These are phyloP conservation scores for Dasysyrphus tricinctus DNA, from an alignment of 2,888 invertebrate genomes.

Conservation along the genomic window DNA sequence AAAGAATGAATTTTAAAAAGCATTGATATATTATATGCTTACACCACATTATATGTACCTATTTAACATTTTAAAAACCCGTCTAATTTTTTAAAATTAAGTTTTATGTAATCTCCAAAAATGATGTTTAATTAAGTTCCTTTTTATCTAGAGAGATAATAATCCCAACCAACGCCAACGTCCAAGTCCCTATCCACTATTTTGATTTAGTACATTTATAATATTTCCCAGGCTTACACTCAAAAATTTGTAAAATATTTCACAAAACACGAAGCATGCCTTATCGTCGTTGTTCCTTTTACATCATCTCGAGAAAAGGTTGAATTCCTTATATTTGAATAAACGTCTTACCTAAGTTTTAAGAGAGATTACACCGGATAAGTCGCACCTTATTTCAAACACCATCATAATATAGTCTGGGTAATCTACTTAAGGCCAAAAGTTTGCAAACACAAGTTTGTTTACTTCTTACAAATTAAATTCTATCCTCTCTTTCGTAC, in stretches of 20 bases:
- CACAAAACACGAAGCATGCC: background rate
- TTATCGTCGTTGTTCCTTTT: background rate
- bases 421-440: constrained; percentile 54
- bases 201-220: background rate
- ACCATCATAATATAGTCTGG: background rate
- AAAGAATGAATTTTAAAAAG: too few species aligned
- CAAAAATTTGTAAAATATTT: background rate
- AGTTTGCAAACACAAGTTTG: constrained; percentile 64
- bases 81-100: too few species aligned
- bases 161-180: too few species aligned
- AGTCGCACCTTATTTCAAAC: constrained; percentile 33
- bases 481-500: background rate
- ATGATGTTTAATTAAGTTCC: too few species aligned
- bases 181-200: too few species aligned
- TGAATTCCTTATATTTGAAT: constrained; percentile 9
- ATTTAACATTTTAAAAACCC: too few species aligned
- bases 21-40: too few species aligned
- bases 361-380: constrained; percentile 49
- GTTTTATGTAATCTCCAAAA: too few species aligned
- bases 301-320: constrained; percentile 3
- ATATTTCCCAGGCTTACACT: background rate
- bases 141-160: too few species aligned
- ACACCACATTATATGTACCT: too few species aligned
- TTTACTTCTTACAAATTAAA: constrained; percentile 46
- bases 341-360: constrained; percentile 38